Conservation (phyloP, 2,888 invertebrate genomes). For the Villa cingulata region DNA sequence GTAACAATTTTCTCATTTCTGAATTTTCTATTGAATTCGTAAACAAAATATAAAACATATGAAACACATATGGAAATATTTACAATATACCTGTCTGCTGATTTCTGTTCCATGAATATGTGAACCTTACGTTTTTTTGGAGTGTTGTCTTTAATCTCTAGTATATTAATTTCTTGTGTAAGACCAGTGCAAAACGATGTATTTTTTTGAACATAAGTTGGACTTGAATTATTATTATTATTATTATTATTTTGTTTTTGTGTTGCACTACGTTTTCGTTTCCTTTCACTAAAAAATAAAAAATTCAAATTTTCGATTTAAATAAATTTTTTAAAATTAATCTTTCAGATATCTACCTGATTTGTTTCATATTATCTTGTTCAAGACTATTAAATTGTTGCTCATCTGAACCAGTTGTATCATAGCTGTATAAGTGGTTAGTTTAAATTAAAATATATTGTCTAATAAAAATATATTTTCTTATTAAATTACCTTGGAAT, state of each 20-base stretch:
- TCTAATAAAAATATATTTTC: too few species aligned
- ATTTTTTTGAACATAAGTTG: constrained; percentile 33
- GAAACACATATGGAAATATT: neutral
- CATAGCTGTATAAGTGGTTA: too few species aligned
- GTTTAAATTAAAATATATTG: too few species aligned
- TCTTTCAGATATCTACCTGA: too few species aligned
- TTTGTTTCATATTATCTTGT: neutral
- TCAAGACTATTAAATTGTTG: too few species aligned
- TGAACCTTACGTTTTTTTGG: constrained; percentile 51
- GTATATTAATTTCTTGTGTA: constrained; percentile 54
- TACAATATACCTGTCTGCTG: constrained; percentile 41
- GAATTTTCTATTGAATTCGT: neutral
- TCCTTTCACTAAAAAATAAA: constrained; percentile 39
- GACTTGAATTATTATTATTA: neutral
- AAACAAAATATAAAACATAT: neutral
- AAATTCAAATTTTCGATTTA: too few species aligned
- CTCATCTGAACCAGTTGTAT: too few species aligned
- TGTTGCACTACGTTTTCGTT: constrained; percentile 43
- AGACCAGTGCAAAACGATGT: constrained; percentile 47
- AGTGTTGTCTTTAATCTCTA: constrained; percentile 53
- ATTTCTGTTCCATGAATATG: constrained; percentile 40
- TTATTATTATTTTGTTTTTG: constrained; percentile 23
- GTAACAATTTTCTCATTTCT: constrained; percentile 11
- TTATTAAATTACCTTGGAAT: too few species aligned
- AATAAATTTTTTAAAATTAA: too few species aligned